phyloP scores from a whole-genome alignment of 2,113 vertebrate species.

The Globicephala melas region DNA sequence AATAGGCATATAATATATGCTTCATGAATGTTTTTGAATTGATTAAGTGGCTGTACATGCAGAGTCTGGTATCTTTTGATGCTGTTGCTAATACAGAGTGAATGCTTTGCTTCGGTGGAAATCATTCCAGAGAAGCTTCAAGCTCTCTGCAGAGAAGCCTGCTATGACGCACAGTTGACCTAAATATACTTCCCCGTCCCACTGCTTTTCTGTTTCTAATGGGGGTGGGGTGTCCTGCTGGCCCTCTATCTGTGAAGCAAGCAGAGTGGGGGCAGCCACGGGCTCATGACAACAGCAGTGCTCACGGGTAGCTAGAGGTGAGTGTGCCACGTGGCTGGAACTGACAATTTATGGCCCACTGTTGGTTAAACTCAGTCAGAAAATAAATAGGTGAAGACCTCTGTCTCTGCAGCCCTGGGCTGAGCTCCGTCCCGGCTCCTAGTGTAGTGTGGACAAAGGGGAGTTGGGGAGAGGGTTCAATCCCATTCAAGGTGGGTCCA shows the following conservation, averaged over 20 bases:
- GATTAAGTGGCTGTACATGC: background rate
- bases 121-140: background rate
- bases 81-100: background rate
- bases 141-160: background rate
- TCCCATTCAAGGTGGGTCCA: background rate
- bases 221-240: background rate
- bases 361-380: background rate
- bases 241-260: background rate
- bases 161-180: background rate
- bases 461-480: background rate
- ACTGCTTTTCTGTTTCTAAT: background rate
- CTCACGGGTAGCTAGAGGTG: background rate
- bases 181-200: background rate
- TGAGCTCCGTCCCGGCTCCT: background rate
- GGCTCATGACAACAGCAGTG: background rate
- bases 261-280: background rate
- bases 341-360: background rate
- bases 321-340: background rate
- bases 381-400: background rate
- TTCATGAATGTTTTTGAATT: background rate
- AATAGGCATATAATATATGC: background rate
- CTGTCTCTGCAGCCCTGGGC: background rate
- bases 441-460: background rate
- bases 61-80: background rate
- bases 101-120: constrained; percentile 7